Percentiles rank a stretch among this genome's conserved stretches.
phyloP scores from a whole-genome alignment of 1,140 invertebrate genomes.

The Drosophila fuyamai region DNA sequence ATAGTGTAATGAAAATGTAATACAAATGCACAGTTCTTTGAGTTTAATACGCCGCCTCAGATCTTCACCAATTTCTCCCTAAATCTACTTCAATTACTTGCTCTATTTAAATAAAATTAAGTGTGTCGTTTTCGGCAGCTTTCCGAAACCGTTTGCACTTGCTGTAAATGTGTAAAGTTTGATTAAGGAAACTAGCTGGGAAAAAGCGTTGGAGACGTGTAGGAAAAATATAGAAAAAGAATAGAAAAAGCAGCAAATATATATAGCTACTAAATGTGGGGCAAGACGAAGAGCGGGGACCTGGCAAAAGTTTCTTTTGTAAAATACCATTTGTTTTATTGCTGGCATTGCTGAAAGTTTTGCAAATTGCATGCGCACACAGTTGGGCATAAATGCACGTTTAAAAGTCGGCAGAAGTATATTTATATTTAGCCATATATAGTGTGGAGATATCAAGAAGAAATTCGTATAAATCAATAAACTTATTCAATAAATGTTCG shows the following conservation, averaged over 20 bases:
- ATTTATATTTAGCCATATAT: conserved; percentile 7
- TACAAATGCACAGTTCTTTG: background rate
- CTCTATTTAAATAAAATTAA: conserved; percentile 2
- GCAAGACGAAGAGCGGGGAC: conserved; percentile 17
- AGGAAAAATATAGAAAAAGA: conserved; percentile 1
- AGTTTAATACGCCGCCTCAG: too few species aligned
- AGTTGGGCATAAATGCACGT: conserved; percentile 11
- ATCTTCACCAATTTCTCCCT: background rate
- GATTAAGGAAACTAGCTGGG: conserved; percentile 57
- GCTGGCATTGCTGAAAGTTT: conserved; percentile 60
- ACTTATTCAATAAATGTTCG: conserved; percentile 73
- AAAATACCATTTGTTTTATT: conserved; percentile 80
- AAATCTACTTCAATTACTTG: background rate
- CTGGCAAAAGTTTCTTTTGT: conserved; percentile 70
- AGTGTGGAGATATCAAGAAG: conserved; percentile 20
- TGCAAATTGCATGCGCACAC: conserved; percentile 62
- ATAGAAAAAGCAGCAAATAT: conserved; percentile 11
- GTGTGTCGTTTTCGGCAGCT: conserved; percentile 14
- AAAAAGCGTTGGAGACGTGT: background rate
- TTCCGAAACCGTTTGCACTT: conserved; percentile 54
- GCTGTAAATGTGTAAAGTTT: conserved; percentile 74
- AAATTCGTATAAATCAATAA: conserved; percentile 71
- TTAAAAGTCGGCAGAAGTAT: conserved; percentile 7
- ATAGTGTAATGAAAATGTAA: background rate
- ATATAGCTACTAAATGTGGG: background rate